These are phyloP conservation scores for Spisula subtruncata DNA, from an alignment of 2,888 invertebrate genomes.

Conservation along the genomic window DNA sequence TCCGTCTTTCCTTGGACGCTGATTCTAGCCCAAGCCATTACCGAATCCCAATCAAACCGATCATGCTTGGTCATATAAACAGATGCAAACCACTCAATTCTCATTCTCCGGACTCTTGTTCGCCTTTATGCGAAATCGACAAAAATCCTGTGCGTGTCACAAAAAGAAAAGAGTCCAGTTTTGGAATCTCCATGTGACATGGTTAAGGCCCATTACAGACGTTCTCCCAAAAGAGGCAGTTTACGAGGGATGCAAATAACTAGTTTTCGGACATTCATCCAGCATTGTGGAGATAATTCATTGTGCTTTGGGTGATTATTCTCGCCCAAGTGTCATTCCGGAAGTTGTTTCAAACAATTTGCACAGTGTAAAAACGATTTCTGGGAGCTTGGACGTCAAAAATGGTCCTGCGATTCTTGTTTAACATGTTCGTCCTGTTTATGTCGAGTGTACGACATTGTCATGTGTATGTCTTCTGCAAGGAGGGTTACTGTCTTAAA, in stretches of 20 bases:
- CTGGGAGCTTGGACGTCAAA: slow-evolving; percentile 10
- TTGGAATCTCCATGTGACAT: slow-evolving; percentile 25
- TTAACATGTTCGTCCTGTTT: no score
- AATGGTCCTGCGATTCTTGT: no score
- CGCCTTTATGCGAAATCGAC: slow-evolving; percentile 38
- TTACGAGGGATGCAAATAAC: no score
- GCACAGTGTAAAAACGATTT: background rate
- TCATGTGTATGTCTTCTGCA: no score
- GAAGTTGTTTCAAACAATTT: no score
- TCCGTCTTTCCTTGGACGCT: slow-evolving; percentile 35
- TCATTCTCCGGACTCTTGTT: slow-evolving; percentile 27
- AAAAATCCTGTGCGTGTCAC: slow-evolving; percentile 34
- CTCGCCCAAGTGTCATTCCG: no score
- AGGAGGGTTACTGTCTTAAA: no score
- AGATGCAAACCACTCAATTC: slow-evolving; percentile 30
- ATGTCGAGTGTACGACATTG: no score
- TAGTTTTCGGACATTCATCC: no score
- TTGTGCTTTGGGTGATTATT: no score
- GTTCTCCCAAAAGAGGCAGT: background rate
- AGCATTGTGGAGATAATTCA: no score
- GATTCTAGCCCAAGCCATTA: slow-evolving; percentile 28
- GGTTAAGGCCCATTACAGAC: slow-evolving; percentile 25
- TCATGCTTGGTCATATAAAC: slow-evolving; percentile 22
- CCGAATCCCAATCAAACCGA: slow-evolving; percentile 24
- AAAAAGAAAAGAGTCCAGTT: slow-evolving; percentile 32